These are phyloP conservation scores for Aradus depressus DNA, from an alignment of 2,888 invertebrate genomes.

Conservation along the genomic window DNA sequence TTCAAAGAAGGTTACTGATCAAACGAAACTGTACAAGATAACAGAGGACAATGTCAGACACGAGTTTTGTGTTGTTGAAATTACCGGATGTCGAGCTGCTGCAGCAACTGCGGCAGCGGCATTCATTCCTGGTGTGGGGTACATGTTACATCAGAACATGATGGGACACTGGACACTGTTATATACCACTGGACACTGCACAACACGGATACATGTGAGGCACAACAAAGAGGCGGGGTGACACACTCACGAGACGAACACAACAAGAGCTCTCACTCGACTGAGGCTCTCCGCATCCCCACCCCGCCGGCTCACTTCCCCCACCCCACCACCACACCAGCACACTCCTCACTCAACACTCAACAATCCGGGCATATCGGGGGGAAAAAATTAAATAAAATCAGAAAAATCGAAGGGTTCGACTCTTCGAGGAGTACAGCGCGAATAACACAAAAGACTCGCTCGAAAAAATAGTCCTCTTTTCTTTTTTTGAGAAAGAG, in stretches of 20 bases:
- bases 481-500: slow-evolving; percentile 30
- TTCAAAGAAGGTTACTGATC: too few species aligned
- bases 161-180: neutral
- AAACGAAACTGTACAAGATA: neutral
- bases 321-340: slow-evolving; percentile 13
- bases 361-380: slow-evolving; percentile 21
- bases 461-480: too few species aligned
- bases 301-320: slow-evolving; percentile 14
- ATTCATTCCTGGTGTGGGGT: slow-evolving; percentile 78
- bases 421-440: slow-evolving; percentile 12
- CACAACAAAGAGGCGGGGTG: slow-evolving; percentile 35
- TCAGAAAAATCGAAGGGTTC: slow-evolving; percentile 30
- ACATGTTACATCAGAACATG: slow-evolving; percentile 46
- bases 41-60: neutral
- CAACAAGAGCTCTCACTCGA: slow-evolving; percentile 23
- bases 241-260: slow-evolving; percentile 27
- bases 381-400: neutral
- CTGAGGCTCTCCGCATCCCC: slow-evolving; percentile 23
- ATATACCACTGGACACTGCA: slow-evolving; percentile 8
- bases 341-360: slow-evolving; percentile 24
- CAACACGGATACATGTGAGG: slow-evolving; percentile 30
- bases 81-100: slow-evolving; percentile 78
- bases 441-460: slow-evolving; percentile 33
- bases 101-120: slow-evolving; percentile 73
- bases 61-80: neutral